phyloP scores from a whole-genome alignment of 2,797 vertebrate genomes.

The Nannoperca australis region DNA sequence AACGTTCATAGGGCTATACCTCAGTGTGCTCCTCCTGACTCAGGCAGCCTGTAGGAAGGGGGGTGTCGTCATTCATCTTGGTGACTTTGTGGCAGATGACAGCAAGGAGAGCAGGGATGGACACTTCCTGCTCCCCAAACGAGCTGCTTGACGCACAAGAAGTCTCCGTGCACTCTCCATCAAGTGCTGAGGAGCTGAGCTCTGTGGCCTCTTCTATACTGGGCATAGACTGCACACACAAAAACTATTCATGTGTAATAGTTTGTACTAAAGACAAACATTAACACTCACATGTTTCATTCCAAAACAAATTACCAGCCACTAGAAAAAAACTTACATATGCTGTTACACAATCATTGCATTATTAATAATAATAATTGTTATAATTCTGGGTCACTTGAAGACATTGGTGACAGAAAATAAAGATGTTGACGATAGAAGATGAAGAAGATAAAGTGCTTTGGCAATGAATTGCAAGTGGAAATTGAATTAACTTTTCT shows the following conservation, averaged over 20 bases:
- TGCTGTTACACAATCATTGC: neutral
- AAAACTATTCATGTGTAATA: neutral
- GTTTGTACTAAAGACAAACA: neutral
- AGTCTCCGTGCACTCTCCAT: constrained; percentile 41
- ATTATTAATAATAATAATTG: neutral
- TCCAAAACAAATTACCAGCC: constrained; percentile 3
- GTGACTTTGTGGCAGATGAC: constrained; percentile 82
- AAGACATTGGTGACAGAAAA: neutral
- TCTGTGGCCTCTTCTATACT: constrained; percentile 65
- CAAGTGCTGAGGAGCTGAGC: constrained; percentile 33
- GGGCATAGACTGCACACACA: constrained; percentile 76
- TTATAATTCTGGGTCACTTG: neutral
- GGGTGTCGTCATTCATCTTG: constrained; percentile 59
- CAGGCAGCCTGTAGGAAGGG: constrained; percentile 66
- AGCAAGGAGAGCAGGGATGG: constrained; percentile 84
- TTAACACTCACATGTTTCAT: neutral
- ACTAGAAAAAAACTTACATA: neutral
- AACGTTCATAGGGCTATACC: constrained; percentile 64
- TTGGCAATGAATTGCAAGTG: neutral
- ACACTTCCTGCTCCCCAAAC: constrained; percentile 78
- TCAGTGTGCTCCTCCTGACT: constrained; percentile 76
- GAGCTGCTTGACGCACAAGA: constrained; percentile 30
- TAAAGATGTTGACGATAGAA: neutral
- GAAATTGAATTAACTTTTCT: neutral
- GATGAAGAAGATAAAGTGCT: neutral